Percentiles rank a stretch among this genome's conserved stretches.
Evolutionary conservation across 2,888 invertebrate species (phyloP).

Genomic region (Yponomeuta cagnagella): DNA sequence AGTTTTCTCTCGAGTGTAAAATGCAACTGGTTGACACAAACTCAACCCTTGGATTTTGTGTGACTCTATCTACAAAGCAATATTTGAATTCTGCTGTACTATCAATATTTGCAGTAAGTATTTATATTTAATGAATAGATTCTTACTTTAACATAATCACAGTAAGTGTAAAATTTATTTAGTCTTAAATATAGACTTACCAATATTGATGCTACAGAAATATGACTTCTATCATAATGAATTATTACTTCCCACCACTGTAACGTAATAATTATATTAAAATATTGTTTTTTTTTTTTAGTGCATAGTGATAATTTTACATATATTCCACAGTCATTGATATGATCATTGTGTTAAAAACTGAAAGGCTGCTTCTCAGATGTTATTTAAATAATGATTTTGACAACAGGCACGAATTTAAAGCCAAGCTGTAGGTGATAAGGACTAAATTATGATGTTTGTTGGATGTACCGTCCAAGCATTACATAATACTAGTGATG

Average conservation of each 20-base stretch:
- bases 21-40: slow-evolving; percentile 36
- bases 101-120: no score
- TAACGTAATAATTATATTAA: slow-evolving; percentile 59
- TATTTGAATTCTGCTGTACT: slow-evolving; percentile 47
- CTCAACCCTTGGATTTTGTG: slow-evolving; percentile 42
- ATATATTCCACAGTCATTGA: slow-evolving; percentile 74
- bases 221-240: slow-evolving; percentile 36
- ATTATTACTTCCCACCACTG: slow-evolving; percentile 66
- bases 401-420: slow-evolving; percentile 72
- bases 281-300: slow-evolving; percentile 67
- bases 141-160: no score
- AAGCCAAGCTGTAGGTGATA: slow-evolving; percentile 72
- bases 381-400: slow-evolving; percentile 63
- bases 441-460: slow-evolving; percentile 61
- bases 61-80: slow-evolving; percentile 56
- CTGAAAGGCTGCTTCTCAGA: slow-evolving; percentile 74
- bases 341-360: slow-evolving; percentile 57
- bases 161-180: no score
- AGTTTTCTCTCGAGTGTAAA: slow-evolving; percentile 54
- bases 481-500: slow-evolving; percentile 68
- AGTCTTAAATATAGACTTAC: no score
- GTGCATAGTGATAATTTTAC: slow-evolving; percentile 59
- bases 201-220: no score
- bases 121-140: no score
- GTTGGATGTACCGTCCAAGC: slow-evolving; percentile 74